Evolutionary conservation across 92 coral and sea anemone species (phyloP).

Genomic region (Heliopora coerulea): DNA sequence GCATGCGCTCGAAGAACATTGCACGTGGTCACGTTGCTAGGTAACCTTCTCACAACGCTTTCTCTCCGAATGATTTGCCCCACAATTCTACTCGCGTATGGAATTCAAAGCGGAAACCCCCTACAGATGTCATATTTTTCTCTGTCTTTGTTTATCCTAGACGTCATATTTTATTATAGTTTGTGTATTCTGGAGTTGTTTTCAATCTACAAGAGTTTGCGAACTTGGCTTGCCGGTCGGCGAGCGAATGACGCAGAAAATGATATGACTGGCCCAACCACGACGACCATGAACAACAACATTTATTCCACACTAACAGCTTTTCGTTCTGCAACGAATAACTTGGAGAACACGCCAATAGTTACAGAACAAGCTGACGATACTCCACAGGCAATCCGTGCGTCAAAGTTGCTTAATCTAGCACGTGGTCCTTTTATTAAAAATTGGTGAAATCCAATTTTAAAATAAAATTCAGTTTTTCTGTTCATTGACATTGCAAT

Average conservation of each 20-base stretch:
- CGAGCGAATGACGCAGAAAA: not conserved
- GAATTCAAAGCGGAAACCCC: not conserved
- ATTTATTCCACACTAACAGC: not conserved
- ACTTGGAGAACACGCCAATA: not conserved
- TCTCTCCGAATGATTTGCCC: not conserved
- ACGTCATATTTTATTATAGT: not conserved
- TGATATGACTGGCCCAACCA: not conserved
- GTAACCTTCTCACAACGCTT: not conserved
- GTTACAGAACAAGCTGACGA: not conserved
- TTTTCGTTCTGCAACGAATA: not conserved
- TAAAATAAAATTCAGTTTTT: too few relatives aligned
- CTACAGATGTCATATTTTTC: not conserved
- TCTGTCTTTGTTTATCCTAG: not conserved
- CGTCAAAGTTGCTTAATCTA: too few relatives aligned
- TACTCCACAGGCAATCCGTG: not conserved
- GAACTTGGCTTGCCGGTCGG: not conserved
- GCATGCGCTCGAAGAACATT: not conserved
- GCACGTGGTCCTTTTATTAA: too few relatives aligned
- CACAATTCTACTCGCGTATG: not conserved
- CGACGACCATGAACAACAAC: not conserved
- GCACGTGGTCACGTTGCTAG: not conserved
- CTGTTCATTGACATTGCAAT: too few relatives aligned
- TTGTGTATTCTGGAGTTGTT: not conserved
- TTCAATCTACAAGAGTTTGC: slow-evolving; percentile 3
- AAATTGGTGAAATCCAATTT: too few relatives aligned